Conservation (phyloP, 2,797 vertebrate genomes). For the Miichthys miiuy region DNA sequence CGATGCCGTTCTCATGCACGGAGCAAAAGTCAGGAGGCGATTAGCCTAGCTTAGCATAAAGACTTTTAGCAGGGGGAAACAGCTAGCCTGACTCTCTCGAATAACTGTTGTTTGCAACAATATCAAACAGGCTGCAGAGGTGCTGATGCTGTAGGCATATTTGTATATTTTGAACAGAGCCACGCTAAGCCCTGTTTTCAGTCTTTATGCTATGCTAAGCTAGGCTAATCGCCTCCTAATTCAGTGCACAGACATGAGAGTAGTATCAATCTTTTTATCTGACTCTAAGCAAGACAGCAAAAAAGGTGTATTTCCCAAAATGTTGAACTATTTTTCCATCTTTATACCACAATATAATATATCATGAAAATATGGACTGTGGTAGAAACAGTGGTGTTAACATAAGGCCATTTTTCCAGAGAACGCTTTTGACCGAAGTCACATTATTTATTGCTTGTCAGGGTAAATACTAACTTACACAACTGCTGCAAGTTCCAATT, state of each 20-base stretch:
- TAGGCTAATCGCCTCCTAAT: background rate
- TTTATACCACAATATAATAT: background rate
- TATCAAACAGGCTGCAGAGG: background rate
- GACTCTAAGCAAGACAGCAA: background rate
- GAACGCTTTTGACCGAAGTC: background rate
- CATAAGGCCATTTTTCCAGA: background rate
- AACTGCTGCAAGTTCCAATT: background rate
- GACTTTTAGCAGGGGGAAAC: background rate
- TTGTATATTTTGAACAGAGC: background rate
- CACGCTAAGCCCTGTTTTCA: background rate
- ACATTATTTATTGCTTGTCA: background rate
- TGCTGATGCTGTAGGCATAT: background rate
- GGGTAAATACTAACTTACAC: background rate
- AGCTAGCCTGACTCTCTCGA: background rate
- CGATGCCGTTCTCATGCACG: background rate
- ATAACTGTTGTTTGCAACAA: background rate
- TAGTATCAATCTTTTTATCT: background rate
- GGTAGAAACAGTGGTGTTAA: constrained; percentile 34
- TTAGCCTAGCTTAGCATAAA: constrained; percentile 27
- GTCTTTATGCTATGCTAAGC: constrained; percentile 6
- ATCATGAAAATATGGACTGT: constrained; percentile 20
- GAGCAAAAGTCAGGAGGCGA: background rate
- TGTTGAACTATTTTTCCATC: background rate
- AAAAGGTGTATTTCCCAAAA: background rate
- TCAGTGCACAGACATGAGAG: background rate